These are phyloP conservation scores for Pyxicephalus adspersus DNA, from an alignment of 2,113 vertebrate genomes.

Conservation along the genomic window DNA sequence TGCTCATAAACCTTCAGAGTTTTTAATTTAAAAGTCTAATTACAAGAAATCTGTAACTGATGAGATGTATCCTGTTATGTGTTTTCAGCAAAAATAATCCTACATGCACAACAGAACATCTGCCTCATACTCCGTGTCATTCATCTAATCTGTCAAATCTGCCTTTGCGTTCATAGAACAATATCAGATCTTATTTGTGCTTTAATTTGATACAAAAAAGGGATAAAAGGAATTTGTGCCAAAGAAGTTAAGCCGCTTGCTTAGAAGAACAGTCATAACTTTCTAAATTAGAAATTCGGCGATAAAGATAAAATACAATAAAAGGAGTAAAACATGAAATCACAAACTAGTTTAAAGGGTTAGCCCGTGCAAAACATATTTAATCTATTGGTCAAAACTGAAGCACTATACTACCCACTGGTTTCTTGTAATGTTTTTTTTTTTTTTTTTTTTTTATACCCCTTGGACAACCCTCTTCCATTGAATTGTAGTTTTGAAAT, in stretches of 20 bases:
- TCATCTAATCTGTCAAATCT: slow-evolving; percentile 17
- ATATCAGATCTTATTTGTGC: neutral
- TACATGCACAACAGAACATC: slow-evolving; percentile 20
- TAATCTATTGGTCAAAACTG: too few species aligned
- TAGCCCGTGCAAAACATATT: too few species aligned
- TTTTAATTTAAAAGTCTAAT: slow-evolving; percentile 55
- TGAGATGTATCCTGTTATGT: slow-evolving; percentile 53
- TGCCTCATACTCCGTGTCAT: slow-evolving; percentile 7
- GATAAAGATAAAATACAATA: too few species aligned
- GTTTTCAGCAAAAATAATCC: slow-evolving; percentile 10
- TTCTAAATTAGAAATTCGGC: too few species aligned
- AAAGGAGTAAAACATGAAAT: too few species aligned
- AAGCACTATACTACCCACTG: too few species aligned
- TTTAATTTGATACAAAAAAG: slow-evolving; percentile 10
- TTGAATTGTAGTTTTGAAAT: too few species aligned
- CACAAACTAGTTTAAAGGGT: too few species aligned
- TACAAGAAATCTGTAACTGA: slow-evolving; percentile 38
- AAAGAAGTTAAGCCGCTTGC: neutral
- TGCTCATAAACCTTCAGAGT: slow-evolving; percentile 36
- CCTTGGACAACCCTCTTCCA: too few species aligned
- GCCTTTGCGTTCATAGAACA: neutral
- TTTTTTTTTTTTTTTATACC: fast-evolving
- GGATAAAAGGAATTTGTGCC: neutral
- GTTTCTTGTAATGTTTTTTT: too few species aligned
- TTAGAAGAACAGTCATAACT: too few species aligned